Evolutionary conservation across 2,797 vertebrate genomes (phyloP).

Genomic region (Astyanax mexicanus): DNA sequence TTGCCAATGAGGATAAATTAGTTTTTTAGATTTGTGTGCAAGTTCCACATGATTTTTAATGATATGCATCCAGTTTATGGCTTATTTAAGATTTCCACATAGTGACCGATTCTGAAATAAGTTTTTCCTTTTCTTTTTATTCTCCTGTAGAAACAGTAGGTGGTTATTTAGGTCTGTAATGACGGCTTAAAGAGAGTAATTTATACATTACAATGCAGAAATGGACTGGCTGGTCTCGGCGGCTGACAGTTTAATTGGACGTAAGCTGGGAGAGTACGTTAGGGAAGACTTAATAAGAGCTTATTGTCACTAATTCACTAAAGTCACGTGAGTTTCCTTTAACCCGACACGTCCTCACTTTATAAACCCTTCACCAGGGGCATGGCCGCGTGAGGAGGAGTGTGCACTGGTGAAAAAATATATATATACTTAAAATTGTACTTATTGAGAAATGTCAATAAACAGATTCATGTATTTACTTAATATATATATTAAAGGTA

Average conservation of each 20-base stretch:
- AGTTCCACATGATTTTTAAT: no score
- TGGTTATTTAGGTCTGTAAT: constrained; percentile 35
- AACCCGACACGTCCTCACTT: constrained; percentile 50
- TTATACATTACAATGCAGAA: constrained; percentile 40
- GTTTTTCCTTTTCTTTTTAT: not conserved
- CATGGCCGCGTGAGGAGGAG: constrained; percentile 22
- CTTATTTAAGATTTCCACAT: no score
- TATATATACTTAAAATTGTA: no score
- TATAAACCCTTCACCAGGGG: constrained; percentile 36
- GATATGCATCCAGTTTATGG: no score
- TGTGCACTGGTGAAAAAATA: no score
- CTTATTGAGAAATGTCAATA: no score
- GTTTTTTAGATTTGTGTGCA: no score
- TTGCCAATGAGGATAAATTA: no score
- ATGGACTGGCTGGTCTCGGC: constrained; percentile 16
- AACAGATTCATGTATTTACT: no score
- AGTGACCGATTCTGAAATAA: not conserved
- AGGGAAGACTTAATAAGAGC: constrained; percentile 56
- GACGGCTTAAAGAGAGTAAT: constrained; percentile 46
- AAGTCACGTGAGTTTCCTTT: constrained; percentile 57
- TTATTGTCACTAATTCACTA: constrained; percentile 60
- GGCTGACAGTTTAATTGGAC: constrained; percentile 53
- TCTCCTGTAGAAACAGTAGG: constrained; percentile 15
- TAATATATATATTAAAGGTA: no score
- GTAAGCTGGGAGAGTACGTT: constrained; percentile 36